phyloP scores from a whole-genome alignment of 37 sponge, comb jelly and placozoan species.

The Halisarca cf. caerulea region DNA sequence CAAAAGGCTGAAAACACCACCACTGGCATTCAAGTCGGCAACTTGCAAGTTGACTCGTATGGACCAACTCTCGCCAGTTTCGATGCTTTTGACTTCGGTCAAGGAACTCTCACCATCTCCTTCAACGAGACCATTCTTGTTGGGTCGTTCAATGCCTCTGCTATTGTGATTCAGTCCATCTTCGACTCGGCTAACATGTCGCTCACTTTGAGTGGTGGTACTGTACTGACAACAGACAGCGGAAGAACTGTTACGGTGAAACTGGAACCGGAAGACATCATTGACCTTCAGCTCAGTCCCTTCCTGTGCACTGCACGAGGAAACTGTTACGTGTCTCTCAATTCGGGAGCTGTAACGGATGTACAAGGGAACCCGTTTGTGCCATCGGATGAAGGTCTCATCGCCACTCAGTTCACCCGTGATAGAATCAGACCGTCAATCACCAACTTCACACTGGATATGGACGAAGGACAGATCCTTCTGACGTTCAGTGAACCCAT shows the following conservation, averaged over 20 bases:
- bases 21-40: constrained; percentile 41
- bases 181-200: constrained; percentile 46
- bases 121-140: constrained; percentile 77
- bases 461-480: constrained; percentile 41
- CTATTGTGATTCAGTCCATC: constrained; percentile 71
- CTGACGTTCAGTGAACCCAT: constrained; percentile 87
- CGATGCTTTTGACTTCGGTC: constrained; percentile 64
- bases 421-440: constrained; percentile 70
- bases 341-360: constrained; percentile 58
- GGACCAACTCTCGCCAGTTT: constrained; percentile 60
- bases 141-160: constrained; percentile 50
- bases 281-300: constrained; percentile 61
- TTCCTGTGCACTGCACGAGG: constrained; percentile 76
- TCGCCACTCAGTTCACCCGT: constrained; percentile 51
- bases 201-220: constrained; percentile 51
- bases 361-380: constrained; percentile 57
- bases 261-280: constrained; percentile 65
- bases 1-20: constrained; percentile 50
- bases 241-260: constrained; percentile 35
- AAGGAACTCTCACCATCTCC: constrained; percentile 46
- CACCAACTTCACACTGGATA: constrained; percentile 66
- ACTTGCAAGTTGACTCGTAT: constrained; percentile 45
- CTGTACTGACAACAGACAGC: constrained; percentile 18
- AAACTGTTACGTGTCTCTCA: constrained; percentile 71
- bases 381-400: constrained; percentile 32